These are phyloP conservation scores for Cremastobaeus sp. DNA, from an alignment of 2,888 invertebrate species.

Conservation along the genomic window DNA sequence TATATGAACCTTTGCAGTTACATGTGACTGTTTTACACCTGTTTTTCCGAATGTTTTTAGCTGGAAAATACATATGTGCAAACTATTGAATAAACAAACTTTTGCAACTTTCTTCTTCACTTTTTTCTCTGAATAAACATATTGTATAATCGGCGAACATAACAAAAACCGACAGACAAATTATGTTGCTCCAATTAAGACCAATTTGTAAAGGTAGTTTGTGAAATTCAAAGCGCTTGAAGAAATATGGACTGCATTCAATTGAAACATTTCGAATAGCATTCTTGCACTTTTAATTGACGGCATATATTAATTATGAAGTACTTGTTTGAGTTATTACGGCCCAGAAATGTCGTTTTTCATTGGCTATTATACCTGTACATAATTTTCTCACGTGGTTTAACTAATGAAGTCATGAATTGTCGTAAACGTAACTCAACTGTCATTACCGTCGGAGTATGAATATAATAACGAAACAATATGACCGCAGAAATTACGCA, in stretches of 20 bases:
- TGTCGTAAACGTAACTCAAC: slow-evolving; percentile 14
- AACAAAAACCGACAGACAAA: too few relatives aligned
- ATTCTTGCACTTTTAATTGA: slow-evolving; percentile 13
- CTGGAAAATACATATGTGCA: too few relatives aligned
- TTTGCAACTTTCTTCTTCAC: too few relatives aligned
- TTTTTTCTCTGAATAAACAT: too few relatives aligned
- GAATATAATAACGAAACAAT: slow-evolving; percentile 7
- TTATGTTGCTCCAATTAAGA: too few relatives aligned
- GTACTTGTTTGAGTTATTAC: not conserved
- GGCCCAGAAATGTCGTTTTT: slow-evolving; percentile 1
- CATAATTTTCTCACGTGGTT: slow-evolving; percentile 23
- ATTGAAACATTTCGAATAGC: not conserved
- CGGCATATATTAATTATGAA: slow-evolving; percentile 8
- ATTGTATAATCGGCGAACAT: too few relatives aligned
- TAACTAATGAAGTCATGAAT: slow-evolving; percentile 28
- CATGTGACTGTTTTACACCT: too few relatives aligned
- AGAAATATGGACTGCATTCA: not conserved
- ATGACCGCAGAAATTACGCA: slow-evolving; percentile 3
- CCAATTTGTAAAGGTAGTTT: too few relatives aligned
- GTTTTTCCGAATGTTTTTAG: too few relatives aligned
- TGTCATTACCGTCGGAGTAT: slow-evolving; percentile 15
- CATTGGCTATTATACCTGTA: not conserved
- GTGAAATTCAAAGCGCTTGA: not conserved
- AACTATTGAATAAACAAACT: too few relatives aligned
- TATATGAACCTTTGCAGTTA: too few relatives aligned